These are phyloP conservation scores for Stenolophus ochropezus DNA, from an alignment of 2,888 invertebrate species.

Conservation along the genomic window DNA sequence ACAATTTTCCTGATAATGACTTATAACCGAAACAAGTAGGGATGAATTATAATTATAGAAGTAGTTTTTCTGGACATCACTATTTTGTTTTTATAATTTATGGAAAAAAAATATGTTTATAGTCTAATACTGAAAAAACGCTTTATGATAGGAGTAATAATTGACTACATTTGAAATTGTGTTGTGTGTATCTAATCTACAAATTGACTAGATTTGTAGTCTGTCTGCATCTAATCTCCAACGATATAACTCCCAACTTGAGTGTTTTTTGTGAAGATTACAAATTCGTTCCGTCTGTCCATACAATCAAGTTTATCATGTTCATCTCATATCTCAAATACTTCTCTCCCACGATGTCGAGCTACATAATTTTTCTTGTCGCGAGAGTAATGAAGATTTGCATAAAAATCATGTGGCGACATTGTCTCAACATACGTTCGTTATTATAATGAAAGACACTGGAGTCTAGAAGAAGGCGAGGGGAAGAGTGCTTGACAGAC, in stretches of 20 bases:
- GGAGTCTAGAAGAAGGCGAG: not conserved
- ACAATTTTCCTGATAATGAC: too few species aligned
- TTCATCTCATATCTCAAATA: not conserved
- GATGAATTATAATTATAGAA: too few species aligned
- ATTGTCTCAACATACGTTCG: slow-evolving; percentile 29
- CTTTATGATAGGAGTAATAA: too few species aligned
- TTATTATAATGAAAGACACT: slow-evolving; percentile 32
- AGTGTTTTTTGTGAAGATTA: not conserved
- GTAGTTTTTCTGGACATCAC: too few species aligned
- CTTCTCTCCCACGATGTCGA: not conserved
- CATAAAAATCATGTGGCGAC: slow-evolving; percentile 36
- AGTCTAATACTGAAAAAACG: too few species aligned
- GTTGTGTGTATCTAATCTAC: too few species aligned
- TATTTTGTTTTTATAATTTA: too few species aligned
- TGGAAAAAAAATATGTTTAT: too few species aligned
- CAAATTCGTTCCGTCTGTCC: not conserved
- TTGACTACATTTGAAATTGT: too few species aligned
- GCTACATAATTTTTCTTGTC: slow-evolving; percentile 22
- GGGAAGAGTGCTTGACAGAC: slow-evolving; percentile 8
- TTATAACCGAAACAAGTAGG: too few species aligned
- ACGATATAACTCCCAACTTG: not conserved
- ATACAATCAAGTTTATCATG: not conserved
- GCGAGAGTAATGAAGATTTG: slow-evolving; percentile 11
- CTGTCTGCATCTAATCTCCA: not conserved
- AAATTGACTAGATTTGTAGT: too few species aligned